phyloP scores from a whole-genome alignment of 2,888 invertebrate genomes.

The Gastrophysa polygoni region DNA sequence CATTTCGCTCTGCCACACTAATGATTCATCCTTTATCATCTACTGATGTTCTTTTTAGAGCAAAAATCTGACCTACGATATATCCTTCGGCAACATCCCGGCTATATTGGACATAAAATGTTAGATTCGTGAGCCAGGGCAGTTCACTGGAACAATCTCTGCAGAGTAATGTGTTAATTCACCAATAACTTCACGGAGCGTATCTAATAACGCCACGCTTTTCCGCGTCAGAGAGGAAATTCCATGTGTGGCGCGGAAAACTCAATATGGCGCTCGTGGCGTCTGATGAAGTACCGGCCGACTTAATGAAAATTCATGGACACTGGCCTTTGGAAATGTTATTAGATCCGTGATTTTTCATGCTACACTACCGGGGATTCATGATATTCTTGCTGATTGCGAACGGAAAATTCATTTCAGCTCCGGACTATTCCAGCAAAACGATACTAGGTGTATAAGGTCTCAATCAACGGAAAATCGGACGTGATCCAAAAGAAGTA shows the following conservation, averaged over 20 bases:
- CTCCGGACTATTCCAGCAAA: too few relatives aligned
- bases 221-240: not conserved
- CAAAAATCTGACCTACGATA: not conserved
- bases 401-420: too few relatives aligned
- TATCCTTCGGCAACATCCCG: not conserved
- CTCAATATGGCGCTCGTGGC: not conserved
- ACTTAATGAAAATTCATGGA: not conserved
- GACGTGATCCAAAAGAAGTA: too few relatives aligned
- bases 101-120: not conserved
- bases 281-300: not conserved
- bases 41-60: too few relatives aligned
- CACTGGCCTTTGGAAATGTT: not conserved
- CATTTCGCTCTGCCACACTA: too few relatives aligned
- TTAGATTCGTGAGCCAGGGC: not conserved
- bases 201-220: constrained; percentile 1
- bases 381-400: too few relatives aligned
- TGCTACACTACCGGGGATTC: not conserved
- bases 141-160: not conserved
- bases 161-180: not conserved
- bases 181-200: not conserved
- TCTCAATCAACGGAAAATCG: too few relatives aligned
- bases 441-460: too few relatives aligned
- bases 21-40: too few relatives aligned
- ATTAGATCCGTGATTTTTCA: not conserved
- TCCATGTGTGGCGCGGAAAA: not conserved